Evolutionary conservation across 2,113 vertebrate genomes (phyloP).

Genomic region (Podarcis raffonei): DNA sequence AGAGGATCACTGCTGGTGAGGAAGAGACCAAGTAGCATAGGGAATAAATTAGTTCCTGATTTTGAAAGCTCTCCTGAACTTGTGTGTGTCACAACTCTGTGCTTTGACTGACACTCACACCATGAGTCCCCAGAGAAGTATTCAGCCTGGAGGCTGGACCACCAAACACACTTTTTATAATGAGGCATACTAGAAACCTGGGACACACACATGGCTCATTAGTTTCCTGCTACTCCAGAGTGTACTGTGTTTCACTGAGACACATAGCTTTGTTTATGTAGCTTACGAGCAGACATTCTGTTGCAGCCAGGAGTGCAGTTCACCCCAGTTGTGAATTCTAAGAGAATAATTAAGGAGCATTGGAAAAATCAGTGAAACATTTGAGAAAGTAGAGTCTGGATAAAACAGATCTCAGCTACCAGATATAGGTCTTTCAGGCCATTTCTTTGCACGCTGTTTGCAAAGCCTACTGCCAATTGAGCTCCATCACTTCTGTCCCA

Average conservation of each 20-base stretch:
- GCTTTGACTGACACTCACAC: not conserved
- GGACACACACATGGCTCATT: not conserved
- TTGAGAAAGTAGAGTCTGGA: not conserved
- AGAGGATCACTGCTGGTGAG: not conserved
- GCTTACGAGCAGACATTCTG: not conserved
- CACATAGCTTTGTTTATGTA: not conserved
- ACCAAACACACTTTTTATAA: not conserved
- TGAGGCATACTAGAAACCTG: not conserved
- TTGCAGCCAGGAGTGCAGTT: not conserved
- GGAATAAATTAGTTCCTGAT: constrained; percentile 4
- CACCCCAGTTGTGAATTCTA: not conserved
- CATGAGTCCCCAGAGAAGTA: not conserved
- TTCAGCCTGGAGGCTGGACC: not conserved
- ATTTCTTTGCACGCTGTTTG: too few species aligned
- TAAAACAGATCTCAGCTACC: not conserved
- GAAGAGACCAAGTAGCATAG: not conserved
- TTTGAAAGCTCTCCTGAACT: not conserved
- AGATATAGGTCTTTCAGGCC: too few species aligned
- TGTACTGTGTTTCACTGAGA: not conserved
- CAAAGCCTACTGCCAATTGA: not conserved
- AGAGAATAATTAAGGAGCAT: not conserved
- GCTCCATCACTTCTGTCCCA: not conserved
- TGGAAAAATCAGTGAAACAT: not conserved
- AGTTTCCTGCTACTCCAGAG: not conserved
- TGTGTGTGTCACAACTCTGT: not conserved